These are phyloP conservation scores for Centropus bengalensis DNA, from an alignment of 2,113 vertebrate genomes.

Conservation along the genomic window DNA sequence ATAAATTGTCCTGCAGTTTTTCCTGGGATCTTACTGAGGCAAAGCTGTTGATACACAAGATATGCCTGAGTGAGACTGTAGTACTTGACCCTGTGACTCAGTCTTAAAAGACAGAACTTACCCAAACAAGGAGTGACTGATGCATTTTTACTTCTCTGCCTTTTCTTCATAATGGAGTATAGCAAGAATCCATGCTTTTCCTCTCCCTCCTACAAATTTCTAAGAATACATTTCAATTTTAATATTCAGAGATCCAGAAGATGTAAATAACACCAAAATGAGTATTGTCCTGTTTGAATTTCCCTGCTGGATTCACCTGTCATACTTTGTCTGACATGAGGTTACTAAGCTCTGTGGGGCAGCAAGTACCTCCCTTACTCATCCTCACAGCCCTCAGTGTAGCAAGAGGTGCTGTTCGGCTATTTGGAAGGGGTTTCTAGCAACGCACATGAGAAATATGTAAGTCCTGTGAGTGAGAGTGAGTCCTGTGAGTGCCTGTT, in stretches of 20 bases:
- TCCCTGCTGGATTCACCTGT: constrained; percentile 15
- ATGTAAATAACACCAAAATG: not conserved
- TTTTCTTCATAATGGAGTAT: not conserved
- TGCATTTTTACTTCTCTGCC: not conserved
- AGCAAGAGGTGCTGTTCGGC: not conserved
- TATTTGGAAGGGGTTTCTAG: not conserved
- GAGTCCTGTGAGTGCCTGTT: not conserved
- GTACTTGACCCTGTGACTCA: not conserved
- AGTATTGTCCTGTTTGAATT: not conserved
- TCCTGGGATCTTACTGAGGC: not conserved
- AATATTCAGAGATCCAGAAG: not conserved
- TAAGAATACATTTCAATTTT: not conserved
- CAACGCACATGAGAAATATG: rapidly evolving
- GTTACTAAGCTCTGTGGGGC: not conserved
- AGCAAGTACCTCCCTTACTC: not conserved
- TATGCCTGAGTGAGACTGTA: not conserved
- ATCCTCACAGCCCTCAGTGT: not conserved
- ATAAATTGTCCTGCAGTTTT: constrained; percentile 20
- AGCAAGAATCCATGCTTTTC: not conserved
- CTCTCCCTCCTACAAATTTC: not conserved
- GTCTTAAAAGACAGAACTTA: not conserved
- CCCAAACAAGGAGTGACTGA: not conserved
- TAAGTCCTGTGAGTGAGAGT: not conserved
- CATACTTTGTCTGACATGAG: not conserved
- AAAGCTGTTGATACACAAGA: not conserved